Evolutionary conservation across 2,113 vertebrate genomes (phyloP).

Genomic region (Xyliphius kryptos): DNA sequence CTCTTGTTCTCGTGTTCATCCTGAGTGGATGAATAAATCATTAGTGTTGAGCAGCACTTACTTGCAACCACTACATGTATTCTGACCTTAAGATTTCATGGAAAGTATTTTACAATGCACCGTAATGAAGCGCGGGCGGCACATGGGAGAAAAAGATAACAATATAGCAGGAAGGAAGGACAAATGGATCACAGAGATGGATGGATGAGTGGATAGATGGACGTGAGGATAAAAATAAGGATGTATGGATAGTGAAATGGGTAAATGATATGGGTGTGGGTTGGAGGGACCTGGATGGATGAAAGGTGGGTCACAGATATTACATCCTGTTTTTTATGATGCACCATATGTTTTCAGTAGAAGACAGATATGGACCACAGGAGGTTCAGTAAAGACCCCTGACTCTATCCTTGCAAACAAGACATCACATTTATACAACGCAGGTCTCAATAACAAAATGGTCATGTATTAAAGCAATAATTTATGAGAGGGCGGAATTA

Average conservation of each 20-base stretch:
- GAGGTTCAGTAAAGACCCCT: too few relatives aligned
- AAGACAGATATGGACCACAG: too few relatives aligned
- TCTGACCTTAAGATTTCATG: not conserved
- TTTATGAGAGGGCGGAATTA: too few relatives aligned
- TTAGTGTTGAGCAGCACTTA: slow-evolving; percentile 18
- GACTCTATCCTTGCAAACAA: too few relatives aligned
- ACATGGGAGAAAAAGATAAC: not conserved
- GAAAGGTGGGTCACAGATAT: too few relatives aligned
- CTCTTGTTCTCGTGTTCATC: slow-evolving; percentile 10
- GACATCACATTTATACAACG: too few relatives aligned
- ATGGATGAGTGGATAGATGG: not conserved
- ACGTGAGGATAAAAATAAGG: not conserved
- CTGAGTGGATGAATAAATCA: slow-evolving; percentile 50
- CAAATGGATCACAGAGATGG: not conserved
- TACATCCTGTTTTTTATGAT: not conserved
- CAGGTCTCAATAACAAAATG: too few relatives aligned
- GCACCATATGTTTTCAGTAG: not conserved
- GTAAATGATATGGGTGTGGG: not conserved
- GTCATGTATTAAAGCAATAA: too few relatives aligned
- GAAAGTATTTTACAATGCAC: not conserved
- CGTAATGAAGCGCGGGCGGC: not conserved
- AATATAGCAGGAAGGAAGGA: too few relatives aligned
- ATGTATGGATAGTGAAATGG: not conserved
- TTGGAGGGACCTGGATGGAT: not conserved
- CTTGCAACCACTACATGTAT: not conserved